A percentile compares a stretch with the other conserved stretches of the same genome.
Conservation (phyloP, 2,113 vertebrate genomes). For the Calidris pygmaea region DNA sequence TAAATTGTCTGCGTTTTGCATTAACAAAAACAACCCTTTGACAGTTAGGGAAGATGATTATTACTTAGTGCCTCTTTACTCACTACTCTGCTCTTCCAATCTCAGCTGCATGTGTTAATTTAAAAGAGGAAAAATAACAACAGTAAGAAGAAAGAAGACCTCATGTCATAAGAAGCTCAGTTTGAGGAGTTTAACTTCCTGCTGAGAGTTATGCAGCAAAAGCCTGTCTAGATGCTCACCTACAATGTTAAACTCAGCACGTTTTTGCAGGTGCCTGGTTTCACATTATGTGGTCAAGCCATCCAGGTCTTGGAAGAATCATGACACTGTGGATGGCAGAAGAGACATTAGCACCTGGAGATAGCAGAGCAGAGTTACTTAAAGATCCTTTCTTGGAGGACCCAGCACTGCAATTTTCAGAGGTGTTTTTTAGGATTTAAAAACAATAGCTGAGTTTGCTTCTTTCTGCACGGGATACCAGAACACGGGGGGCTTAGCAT, state of each 20-base stretch:
- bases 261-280: not conserved
- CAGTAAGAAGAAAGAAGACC: not conserved
- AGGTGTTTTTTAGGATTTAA: not conserved
- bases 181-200: conserved; percentile 17
- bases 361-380: not conserved
- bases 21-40: conserved; percentile 35
- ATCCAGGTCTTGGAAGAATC: not conserved
- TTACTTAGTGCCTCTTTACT: not conserved
- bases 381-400: not conserved
- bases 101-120: not conserved
- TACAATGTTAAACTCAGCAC: not conserved
- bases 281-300: not conserved
- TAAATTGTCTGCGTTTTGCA: conserved; percentile 30
- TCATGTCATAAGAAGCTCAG: not conserved
- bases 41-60: conserved; percentile 9
- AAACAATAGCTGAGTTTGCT: not conserved
- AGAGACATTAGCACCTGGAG: not conserved
- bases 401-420: not conserved
- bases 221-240: not conserved
- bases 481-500: not conserved
- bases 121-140: not conserved
- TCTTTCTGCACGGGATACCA: not conserved
- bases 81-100: not conserved
- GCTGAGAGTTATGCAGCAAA: not conserved
- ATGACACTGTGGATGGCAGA: not conserved